A percentile compares a stretch with the other conserved stretches of the same genome.
phyloP scores from a whole-genome alignment of 1,140 invertebrate genomes.

The Dendroctonus valens region DNA sequence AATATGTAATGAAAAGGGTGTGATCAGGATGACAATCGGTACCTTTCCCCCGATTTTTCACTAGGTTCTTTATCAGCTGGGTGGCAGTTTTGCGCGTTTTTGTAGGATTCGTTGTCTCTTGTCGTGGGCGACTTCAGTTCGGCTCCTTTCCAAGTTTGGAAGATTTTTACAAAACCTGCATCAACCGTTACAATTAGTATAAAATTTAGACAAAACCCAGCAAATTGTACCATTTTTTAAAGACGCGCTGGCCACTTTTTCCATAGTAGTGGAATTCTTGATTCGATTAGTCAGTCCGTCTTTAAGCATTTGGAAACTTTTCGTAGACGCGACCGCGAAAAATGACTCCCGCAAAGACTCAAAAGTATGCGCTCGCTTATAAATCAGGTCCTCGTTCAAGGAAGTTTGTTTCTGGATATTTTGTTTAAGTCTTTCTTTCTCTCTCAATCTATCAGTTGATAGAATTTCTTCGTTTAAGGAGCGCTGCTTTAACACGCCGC shows the following conservation, averaged over 20 bases:
- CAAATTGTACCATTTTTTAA: constrained; percentile 37
- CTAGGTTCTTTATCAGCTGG: constrained; percentile 38
- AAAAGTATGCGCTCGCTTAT: constrained; percentile 64
- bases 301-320: constrained; percentile 80
- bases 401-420: constrained; percentile 88
- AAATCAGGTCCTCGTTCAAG: constrained; percentile 82
- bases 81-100: constrained; percentile 23
- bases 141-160: constrained; percentile 48
- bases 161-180: constrained; percentile 47
- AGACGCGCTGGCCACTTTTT: constrained; percentile 70
- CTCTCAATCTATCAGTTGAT: constrained; percentile 75
- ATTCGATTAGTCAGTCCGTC: constrained; percentile 71
- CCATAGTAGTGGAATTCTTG: constrained; percentile 76
- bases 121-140: constrained; percentile 44
- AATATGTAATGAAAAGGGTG: constrained; percentile 1
- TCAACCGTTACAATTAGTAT: background rate
- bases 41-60: constrained; percentile 30
- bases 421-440: constrained; percentile 79
- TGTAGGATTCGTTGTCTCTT: constrained; percentile 40
- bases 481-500: constrained; percentile 76
- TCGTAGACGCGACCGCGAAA: constrained; percentile 70
- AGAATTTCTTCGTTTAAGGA: constrained; percentile 88
- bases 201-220: background rate
- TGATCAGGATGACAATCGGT: background rate
- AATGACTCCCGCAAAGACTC: constrained; percentile 72